Percentiles rank a stretch among this genome's conserved stretches.
phyloP scores from a whole-genome alignment of 2,113 vertebrate species.

The Ptychochromis oligacanthus region DNA sequence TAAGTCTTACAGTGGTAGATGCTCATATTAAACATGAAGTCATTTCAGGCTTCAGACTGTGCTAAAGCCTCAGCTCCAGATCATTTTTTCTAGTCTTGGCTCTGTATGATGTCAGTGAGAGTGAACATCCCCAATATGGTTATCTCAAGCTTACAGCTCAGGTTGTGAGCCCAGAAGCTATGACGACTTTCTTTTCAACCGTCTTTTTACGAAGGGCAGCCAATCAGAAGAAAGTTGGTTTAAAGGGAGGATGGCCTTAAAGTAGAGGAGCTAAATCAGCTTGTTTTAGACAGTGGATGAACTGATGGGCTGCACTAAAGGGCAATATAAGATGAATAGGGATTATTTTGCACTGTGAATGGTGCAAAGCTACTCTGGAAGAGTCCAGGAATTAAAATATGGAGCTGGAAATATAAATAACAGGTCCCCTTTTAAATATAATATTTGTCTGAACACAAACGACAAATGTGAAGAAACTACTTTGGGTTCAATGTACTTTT shows the following conservation, averaged over 20 bases:
- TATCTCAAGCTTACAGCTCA: neutral
- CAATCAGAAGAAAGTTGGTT: neutral
- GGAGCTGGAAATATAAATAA: neutral
- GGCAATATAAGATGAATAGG: neutral
- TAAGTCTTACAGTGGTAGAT: neutral
- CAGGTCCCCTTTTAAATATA: neutral
- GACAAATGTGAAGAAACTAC: neutral
- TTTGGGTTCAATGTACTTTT: neutral
- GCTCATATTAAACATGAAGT: neutral
- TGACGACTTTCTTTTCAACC: no score
- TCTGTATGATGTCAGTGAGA: neutral
- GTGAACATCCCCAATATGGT: neutral
- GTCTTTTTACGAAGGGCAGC: neutral
- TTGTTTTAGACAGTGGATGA: neutral
- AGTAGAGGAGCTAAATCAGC: fast-evolving
- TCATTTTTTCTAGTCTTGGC: neutral
- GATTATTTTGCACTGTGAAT: neutral
- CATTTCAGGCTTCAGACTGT: neutral
- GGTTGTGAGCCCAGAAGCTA: no score
- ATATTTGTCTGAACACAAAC: neutral
- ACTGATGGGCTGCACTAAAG: neutral
- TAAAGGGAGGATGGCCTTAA: neutral
- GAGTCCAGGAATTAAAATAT: neutral
- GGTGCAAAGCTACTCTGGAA: neutral
- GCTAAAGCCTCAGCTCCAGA: neutral